Conservation (phyloP, 1,140 invertebrate genomes). For the Chironomus striatipennis region DNA sequence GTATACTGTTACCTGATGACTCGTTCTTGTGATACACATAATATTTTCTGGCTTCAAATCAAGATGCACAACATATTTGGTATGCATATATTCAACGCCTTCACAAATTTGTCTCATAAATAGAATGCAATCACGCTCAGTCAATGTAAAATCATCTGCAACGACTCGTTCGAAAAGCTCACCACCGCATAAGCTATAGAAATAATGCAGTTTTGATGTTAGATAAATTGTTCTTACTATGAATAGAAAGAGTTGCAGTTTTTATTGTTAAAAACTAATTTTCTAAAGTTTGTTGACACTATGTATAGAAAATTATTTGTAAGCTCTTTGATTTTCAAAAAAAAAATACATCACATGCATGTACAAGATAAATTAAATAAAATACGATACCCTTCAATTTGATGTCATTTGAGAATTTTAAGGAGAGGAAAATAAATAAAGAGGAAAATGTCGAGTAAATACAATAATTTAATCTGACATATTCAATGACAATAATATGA, state of each 20-base stretch:
- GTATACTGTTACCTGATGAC: conserved; percentile 36
- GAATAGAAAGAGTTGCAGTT: no score
- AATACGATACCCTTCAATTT: no score
- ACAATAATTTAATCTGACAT: conserved; percentile 18
- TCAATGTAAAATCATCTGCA: conserved; percentile 84
- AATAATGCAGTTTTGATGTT: neutral
- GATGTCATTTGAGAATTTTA: no score
- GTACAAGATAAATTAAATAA: no score
- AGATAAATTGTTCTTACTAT: no score
- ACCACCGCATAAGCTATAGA: conserved; percentile 74
- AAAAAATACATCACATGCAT: no score
- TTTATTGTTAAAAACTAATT: no score
- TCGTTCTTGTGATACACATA: conserved; percentile 72
- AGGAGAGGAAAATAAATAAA: no score
- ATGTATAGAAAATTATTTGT: no score
- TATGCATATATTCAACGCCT: conserved; percentile 83
- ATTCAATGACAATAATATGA: conserved; percentile 9
- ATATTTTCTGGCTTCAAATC: conserved; percentile 94
- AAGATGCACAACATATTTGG: conserved; percentile 75
- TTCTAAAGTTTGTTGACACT: no score
- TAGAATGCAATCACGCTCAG: conserved; percentile 82
- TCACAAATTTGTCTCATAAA: conserved; percentile 87
- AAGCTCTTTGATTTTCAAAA: no score
- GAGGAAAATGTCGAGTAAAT: neutral
- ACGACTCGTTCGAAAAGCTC: conserved; percentile 88